These are phyloP conservation scores for Epirrita christyi DNA, from an alignment of 2,888 invertebrate genomes.

Conservation along the genomic window DNA sequence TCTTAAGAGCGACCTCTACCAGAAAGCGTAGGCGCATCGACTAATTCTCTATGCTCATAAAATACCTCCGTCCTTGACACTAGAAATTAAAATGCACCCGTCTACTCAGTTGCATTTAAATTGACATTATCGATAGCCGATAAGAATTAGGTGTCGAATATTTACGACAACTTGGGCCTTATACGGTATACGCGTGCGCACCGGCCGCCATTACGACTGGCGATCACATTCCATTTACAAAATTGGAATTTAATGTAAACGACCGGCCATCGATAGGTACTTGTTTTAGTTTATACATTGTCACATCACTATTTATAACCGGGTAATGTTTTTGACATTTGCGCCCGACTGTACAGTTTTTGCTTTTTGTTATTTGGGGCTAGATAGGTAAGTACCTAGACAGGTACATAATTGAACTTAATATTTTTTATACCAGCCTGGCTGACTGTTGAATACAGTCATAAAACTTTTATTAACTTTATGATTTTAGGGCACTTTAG, in stretches of 20 bases:
- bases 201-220: constrained; percentile 48
- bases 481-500: no score
- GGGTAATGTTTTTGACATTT: constrained; percentile 50
- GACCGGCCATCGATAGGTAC: constrained; percentile 39
- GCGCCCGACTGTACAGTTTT: constrained; percentile 17
- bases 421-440: no score
- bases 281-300: constrained; percentile 48
- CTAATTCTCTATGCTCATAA: constrained; percentile 14
- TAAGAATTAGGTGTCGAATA: constrained; percentile 70
- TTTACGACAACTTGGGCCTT: constrained; percentile 59
- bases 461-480: no score
- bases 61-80: constrained; percentile 27
- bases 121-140: constrained; percentile 44
- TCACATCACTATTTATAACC: constrained; percentile 41
- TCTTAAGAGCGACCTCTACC: constrained; percentile 20
- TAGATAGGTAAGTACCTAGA: not conserved
- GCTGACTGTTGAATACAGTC: no score
- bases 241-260: constrained; percentile 69
- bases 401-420: no score
- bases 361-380: not conserved
- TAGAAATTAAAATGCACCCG: constrained; percentile 30
- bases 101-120: constrained; percentile 29
- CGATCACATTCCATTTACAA: constrained; percentile 64
- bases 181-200: constrained; percentile 53
- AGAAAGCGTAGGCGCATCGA: constrained; percentile 12